Percentiles rank a stretch among this genome's conserved stretches.
phyloP scores from a whole-genome alignment of 2,113 vertebrate species.

The Silurus meridionalis region DNA sequence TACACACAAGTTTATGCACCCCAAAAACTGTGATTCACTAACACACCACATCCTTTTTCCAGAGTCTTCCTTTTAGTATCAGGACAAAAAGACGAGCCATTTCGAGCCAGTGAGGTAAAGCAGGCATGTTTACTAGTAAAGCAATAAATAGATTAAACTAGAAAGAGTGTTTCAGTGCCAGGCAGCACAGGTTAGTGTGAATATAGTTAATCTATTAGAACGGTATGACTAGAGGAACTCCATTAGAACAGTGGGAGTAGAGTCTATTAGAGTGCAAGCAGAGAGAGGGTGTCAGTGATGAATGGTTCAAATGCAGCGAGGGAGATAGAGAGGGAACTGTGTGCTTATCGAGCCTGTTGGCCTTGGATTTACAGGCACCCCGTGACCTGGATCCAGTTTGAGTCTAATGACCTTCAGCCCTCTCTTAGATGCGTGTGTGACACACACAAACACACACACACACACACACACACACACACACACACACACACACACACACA shows the following conservation, averaged over 20 bases:
- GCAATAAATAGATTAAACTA: neutral
- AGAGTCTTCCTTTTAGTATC: neutral
- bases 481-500: slow-evolving; percentile 19
- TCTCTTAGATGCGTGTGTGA: slow-evolving; percentile 59
- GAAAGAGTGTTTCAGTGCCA: neutral
- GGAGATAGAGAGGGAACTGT: slow-evolving; percentile 75
- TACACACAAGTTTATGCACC: neutral
- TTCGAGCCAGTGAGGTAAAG: neutral
- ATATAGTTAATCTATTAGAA: slow-evolving; percentile 25
- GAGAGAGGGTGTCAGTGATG: slow-evolving; percentile 74
- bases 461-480: slow-evolving; percentile 25
- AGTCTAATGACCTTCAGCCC: slow-evolving; percentile 72
- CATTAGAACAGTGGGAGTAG: slow-evolving; percentile 39
- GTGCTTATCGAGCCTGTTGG: slow-evolving; percentile 77
- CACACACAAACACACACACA: slow-evolving; percentile 22
- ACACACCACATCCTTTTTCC: neutral
- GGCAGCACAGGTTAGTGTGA: neutral
- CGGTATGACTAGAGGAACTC: slow-evolving; percentile 31
- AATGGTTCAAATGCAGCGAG: slow-evolving; percentile 77
- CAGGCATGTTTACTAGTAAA: neutral
- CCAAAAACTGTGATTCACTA: neutral
- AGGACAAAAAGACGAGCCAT: neutral
- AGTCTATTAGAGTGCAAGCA: slow-evolving; percentile 53
- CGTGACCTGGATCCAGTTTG: slow-evolving; percentile 71
- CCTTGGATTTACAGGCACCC: slow-evolving; percentile 70